Percentiles rank a stretch among this genome's conserved stretches.
Conservation (phyloP, 1,140 invertebrate species). For the Lerema accius region DNA sequence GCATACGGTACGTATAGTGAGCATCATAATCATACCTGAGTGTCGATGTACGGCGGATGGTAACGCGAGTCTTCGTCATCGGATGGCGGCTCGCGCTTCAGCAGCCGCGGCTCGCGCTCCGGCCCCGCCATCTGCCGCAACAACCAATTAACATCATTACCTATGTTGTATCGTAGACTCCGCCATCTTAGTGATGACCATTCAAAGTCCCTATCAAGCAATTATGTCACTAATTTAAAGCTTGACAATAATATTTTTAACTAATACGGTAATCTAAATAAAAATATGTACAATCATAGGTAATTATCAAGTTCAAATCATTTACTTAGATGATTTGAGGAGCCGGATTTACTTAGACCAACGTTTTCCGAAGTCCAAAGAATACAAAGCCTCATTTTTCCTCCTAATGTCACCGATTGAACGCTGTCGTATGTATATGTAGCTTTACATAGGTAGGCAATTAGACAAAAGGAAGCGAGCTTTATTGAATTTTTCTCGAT, state of each 20-base stretch:
- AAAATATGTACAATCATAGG: no score
- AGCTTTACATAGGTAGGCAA: conserved; percentile 75
- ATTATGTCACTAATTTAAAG: no score
- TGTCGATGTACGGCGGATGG: conserved; percentile 43
- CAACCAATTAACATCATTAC: not conserved
- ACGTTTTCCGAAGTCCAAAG: conserved; percentile 30
- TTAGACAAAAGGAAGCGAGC: conserved; percentile 77
- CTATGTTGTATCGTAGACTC: no score
- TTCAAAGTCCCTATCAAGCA: no score
- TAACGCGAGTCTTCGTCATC: conserved; percentile 65
- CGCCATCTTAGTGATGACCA: no score
- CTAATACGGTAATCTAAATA: no score
- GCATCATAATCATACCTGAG: conserved; percentile 48
- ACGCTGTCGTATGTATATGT: conserved; percentile 61
- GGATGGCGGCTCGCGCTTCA: conserved; percentile 67
- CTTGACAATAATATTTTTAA: no score
- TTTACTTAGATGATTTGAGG: no score
- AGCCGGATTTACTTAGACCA: conserved; percentile 31
- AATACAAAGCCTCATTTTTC: conserved; percentile 55
- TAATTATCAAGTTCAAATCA: no score
- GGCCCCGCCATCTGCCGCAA: conserved; percentile 66
- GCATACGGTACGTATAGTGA: not conserved
- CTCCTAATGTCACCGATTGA: conserved; percentile 54
- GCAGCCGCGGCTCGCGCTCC: conserved; percentile 47
- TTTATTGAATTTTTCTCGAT: conserved; percentile 81